These are phyloP conservation scores for Raja brachyura DNA, from an alignment of 2,113 vertebrate species.

Conservation along the genomic window DNA sequence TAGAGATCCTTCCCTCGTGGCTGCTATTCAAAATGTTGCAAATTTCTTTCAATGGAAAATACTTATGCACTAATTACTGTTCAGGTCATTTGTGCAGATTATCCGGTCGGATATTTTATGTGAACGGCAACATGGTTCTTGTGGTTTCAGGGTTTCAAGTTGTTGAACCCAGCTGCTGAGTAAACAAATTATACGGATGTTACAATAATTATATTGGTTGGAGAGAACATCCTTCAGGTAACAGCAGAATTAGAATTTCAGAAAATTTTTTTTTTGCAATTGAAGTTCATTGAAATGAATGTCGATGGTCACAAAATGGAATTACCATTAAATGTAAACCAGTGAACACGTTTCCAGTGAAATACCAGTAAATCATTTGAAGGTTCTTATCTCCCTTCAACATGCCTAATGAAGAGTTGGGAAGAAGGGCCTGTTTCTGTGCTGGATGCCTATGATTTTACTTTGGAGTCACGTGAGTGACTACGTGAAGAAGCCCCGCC, in stretches of 20 bases:
- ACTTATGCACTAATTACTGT: neutral
- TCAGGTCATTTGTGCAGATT: neutral
- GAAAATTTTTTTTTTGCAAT: neutral
- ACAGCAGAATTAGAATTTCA: neutral
- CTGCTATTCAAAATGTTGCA: neutral
- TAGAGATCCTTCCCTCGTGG: neutral
- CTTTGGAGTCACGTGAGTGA: no score
- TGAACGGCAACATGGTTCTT: conserved; percentile 36
- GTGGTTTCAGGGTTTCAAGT: neutral
- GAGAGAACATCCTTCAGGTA: neutral
- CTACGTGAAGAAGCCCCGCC: no score
- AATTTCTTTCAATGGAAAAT: neutral
- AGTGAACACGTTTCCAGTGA: neutral
- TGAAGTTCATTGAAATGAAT: neutral
- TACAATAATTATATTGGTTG: neutral
- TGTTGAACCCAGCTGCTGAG: neutral
- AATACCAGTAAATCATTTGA: neutral
- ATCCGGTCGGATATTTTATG: conserved; percentile 12
- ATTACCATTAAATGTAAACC: neutral
- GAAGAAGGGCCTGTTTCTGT: no score
- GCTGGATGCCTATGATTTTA: no score
- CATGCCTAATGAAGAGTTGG: neutral
- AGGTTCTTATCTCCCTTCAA: neutral
- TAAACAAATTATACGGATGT: neutral
- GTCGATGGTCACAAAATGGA: neutral